These are phyloP conservation scores for Holacanthella duospinosa DNA, from an alignment of 2,888 invertebrate genomes.

Conservation along the genomic window DNA sequence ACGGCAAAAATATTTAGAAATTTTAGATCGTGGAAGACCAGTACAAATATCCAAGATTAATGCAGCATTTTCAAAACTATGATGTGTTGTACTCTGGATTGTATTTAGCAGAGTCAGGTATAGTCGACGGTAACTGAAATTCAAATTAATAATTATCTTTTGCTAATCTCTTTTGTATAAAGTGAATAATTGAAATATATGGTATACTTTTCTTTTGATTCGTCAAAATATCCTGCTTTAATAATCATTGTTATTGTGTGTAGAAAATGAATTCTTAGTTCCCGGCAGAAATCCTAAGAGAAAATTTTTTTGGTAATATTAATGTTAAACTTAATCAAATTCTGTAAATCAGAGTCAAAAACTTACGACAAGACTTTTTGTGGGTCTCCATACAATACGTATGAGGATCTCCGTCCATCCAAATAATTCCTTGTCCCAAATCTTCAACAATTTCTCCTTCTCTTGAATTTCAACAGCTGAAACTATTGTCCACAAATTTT, in stretches of 20 bases:
- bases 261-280: not conserved
- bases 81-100: not conserved
- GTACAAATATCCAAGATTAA: not conserved
- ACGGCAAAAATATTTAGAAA: not conserved
- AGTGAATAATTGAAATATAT: no score
- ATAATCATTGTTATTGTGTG: not conserved
- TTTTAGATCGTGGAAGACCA: not conserved
- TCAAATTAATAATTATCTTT: no score
- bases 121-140: not conserved
- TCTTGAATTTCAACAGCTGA: not conserved
- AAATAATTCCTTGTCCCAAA: not conserved
- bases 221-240: not conserved
- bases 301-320: not conserved
- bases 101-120: not conserved
- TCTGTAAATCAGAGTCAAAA: not conserved
- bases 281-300: not conserved
- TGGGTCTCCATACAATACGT: not conserved
- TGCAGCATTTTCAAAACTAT: not conserved
- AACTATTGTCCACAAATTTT: not conserved
- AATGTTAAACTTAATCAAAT: not conserved
- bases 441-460: not conserved
- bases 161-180: no score
- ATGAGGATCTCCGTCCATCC: not conserved
- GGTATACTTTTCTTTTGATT: not conserved
- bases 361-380: not conserved